phyloP scores from a whole-genome alignment of 2,888 invertebrate species.

The Sesia apiformis region DNA sequence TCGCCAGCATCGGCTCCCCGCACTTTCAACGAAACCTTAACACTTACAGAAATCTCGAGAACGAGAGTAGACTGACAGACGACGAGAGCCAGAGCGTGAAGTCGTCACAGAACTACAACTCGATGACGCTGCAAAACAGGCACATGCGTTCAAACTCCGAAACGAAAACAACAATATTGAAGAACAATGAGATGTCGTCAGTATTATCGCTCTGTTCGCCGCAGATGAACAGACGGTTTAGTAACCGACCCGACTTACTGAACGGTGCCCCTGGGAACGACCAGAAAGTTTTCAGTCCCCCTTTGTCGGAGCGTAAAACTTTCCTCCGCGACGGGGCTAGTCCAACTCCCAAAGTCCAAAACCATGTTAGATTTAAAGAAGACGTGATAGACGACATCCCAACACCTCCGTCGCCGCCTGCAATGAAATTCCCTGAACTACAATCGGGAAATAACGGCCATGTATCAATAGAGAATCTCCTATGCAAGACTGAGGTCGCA shows the following conservation, averaged over 20 bases:
- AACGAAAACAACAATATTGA: constrained; percentile 61
- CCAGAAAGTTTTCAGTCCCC: constrained; percentile 50
- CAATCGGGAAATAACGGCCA: constrained; percentile 69
- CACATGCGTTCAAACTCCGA: constrained; percentile 65
- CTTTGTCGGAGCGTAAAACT: constrained; percentile 42
- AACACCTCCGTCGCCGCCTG: constrained; percentile 62
- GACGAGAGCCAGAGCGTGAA: constrained; percentile 41
- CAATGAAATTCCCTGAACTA: constrained; percentile 51
- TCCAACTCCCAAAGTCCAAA: constrained; percentile 50
- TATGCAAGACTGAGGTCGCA: constrained; percentile 81
- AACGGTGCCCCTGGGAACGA: constrained; percentile 58
- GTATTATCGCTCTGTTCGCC: constrained; percentile 70
- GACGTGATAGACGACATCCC: constrained; percentile 60
- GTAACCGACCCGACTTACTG: constrained; percentile 54
- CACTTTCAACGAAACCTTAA: constrained; percentile 76
- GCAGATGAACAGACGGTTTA: constrained; percentile 68
- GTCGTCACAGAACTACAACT: constrained; percentile 47
- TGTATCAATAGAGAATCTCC: constrained; percentile 74
- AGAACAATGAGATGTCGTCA: constrained; percentile 58
- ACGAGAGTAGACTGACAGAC: constrained; percentile 49
- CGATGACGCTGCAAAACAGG: constrained; percentile 56
- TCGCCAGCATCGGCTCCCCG: constrained; percentile 78
- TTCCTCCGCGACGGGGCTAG: constrained; percentile 43
- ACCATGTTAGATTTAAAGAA: constrained; percentile 66
- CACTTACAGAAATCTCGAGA: constrained; percentile 75